Evolutionary conservation across 1,140 invertebrate genomes (phyloP), one percentile per base, ranked within the genome.

Genomic region (Drosophila triauraria): DNA sequence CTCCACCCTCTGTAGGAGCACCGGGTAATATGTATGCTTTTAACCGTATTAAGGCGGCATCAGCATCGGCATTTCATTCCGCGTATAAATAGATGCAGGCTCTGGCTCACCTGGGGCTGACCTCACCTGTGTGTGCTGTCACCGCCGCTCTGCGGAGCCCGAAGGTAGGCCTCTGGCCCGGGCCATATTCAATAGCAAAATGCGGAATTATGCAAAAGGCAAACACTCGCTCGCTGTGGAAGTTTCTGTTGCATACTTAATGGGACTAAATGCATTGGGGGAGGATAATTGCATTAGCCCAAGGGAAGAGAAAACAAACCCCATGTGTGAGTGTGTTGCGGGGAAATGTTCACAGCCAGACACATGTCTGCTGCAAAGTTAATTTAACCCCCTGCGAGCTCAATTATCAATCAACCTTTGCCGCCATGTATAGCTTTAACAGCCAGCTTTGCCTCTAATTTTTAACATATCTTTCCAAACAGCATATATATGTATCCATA

Each of bases 221-320:
- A 91, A 91, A 87, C 78, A 91, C 85, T 72, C 68, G 44, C 63
- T 75, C 78, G 72, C 70, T 20, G 61, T 65, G 47, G 20, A 70
- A 67, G 67, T 71, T 87, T 84, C 68, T 79, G 75, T 87, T 91
- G 87, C 87, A 91, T 91, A 84, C 80, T 75, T 88, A 91, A 91
- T 91, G 57, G 87, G 80, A 69, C 72, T 82, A 90, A 78, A 85
- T 90, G 79, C 78, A 83, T 74, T 65, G 78, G 58, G 62, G 27
- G 20, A 20, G 50, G 80, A 77, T 91, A 91, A 91, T 91, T 91
- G 80, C 75, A 91, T 91, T 91, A 72, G 43, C 54, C 38, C 70
- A 10, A 32, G 78, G 48, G 44, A 51, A 59, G 57, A 30, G 48
- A 38, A 56, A 63, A 70, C 65, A 50, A 61, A 17, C 67, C 54